Conservation (phyloP, 2,113 vertebrate species). For the Platysteira castanea region DNA sequence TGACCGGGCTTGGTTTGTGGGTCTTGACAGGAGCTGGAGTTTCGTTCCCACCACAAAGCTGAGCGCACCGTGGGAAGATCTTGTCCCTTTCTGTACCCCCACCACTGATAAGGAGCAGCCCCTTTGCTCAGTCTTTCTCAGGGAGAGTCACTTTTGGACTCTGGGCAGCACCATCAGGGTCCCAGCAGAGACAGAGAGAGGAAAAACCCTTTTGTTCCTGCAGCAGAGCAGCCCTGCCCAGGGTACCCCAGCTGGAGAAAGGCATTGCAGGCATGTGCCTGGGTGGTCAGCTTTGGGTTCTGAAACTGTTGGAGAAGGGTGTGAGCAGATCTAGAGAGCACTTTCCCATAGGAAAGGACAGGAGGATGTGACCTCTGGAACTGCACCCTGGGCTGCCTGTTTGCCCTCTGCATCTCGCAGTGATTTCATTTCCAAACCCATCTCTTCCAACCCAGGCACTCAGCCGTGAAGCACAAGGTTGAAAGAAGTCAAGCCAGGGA, state of each 20-base stretch:
- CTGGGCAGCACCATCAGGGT: not conserved
- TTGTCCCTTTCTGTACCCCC: not conserved
- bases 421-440: slow-evolving; percentile 18
- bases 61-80: not conserved
- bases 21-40: not conserved
- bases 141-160: not conserved
- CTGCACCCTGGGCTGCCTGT: not conserved
- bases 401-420: not conserved
- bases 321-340: slow-evolving; percentile 21
- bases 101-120: not conserved
- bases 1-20: not conserved
- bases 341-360: slow-evolving; percentile 65
- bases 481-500: not conserved
- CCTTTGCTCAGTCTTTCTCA: not conserved
- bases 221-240: not conserved
- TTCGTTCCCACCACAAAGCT: not conserved
- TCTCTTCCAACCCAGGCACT: not conserved
- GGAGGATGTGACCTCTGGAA: slow-evolving; percentile 40
- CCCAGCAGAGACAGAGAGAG: not conserved
- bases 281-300: not conserved
- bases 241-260: not conserved
- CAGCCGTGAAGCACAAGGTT: not conserved
- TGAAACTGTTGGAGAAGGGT: not conserved
- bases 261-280: not conserved
- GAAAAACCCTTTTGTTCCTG: not conserved